These are phyloP conservation scores for Cephus spinipes DNA, from an alignment of 2,888 invertebrate genomes.

Conservation along the genomic window DNA sequence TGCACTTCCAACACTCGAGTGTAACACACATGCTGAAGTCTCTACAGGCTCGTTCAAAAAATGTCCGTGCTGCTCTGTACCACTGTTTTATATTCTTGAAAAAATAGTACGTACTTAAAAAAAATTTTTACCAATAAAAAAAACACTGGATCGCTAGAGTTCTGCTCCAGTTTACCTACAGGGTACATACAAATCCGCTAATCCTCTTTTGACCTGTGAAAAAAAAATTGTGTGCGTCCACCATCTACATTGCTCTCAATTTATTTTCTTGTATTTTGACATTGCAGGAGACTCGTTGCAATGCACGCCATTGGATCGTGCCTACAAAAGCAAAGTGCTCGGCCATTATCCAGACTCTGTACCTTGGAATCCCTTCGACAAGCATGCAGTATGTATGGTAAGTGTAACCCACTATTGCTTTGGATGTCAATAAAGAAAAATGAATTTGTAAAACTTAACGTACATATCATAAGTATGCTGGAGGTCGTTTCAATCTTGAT, in stretches of 20 bases:
- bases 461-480: neutral
- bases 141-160: neutral
- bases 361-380: conserved; percentile 90
- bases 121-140: neutral
- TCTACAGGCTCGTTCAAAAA: neutral
- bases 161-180: neutral
- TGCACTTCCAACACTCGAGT: neutral
- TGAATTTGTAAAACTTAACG: neutral
- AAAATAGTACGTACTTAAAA: neutral
- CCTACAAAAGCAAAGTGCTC: conserved; percentile 93
- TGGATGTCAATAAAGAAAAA: neutral
- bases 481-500: neutral
- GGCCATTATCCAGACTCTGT: conserved; percentile 95
- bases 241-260: neutral
- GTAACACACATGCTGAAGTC: neutral
- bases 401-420: conserved; percentile 46
- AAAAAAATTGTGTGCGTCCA: no score
- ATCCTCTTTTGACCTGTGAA: neutral
- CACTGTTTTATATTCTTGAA: neutral
- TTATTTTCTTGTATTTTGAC: neutral
- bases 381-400: conserved; percentile 97
- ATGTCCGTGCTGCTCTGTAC: neutral
- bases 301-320: conserved; percentile 91
- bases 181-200: neutral
- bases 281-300: conserved; percentile 83